Conservation (phyloP, 2,797 vertebrate species). For the Tamandua tetradactyla region DNA sequence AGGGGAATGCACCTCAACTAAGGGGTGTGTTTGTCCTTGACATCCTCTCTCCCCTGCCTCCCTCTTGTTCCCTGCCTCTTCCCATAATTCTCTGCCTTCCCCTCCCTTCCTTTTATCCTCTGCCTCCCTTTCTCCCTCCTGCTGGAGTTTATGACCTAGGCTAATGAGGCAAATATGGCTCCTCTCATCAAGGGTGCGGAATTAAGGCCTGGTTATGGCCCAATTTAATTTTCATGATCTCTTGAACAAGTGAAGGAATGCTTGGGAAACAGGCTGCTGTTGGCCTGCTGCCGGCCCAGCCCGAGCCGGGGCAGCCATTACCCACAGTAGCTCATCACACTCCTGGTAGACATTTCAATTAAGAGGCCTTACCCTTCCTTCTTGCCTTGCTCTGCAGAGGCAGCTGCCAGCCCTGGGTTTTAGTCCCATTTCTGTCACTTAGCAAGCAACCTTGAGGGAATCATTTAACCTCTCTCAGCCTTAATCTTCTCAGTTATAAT, state of each 20-base stretch:
- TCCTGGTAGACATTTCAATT: conserved; percentile 82
- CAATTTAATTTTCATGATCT: conserved; percentile 83
- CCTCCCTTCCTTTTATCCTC: conserved; percentile 50
- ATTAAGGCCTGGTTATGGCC: conserved; percentile 81
- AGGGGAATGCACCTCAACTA: not conserved
- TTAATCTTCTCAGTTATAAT: conserved; percentile 54
- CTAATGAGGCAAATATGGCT: conserved; percentile 82
- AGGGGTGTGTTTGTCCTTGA: not conserved
- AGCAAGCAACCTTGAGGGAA: conserved; percentile 33
- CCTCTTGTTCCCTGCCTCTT: not conserved
- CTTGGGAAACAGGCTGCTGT: conserved; percentile 75
- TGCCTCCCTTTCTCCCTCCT: conserved; percentile 72
- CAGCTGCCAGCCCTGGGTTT: conserved; percentile 53
- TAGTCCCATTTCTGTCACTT: conserved; percentile 68
- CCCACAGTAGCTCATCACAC: conserved; percentile 68
- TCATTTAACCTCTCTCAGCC: conserved; percentile 41
- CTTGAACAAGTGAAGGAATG: conserved; percentile 82
- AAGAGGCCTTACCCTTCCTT: conserved; percentile 75
- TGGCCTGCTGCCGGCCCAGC: conserved; percentile 77
- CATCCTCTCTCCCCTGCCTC: not conserved
- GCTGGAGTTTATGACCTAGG: conserved; percentile 82
- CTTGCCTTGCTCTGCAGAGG: conserved; percentile 58
- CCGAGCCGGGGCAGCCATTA: conserved; percentile 72
- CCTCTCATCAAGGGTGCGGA: conserved; percentile 81
- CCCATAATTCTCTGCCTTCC: not conserved